phyloP scores from a whole-genome alignment of 1,140 invertebrate species.

The Tetramorium simillimum region DNA sequence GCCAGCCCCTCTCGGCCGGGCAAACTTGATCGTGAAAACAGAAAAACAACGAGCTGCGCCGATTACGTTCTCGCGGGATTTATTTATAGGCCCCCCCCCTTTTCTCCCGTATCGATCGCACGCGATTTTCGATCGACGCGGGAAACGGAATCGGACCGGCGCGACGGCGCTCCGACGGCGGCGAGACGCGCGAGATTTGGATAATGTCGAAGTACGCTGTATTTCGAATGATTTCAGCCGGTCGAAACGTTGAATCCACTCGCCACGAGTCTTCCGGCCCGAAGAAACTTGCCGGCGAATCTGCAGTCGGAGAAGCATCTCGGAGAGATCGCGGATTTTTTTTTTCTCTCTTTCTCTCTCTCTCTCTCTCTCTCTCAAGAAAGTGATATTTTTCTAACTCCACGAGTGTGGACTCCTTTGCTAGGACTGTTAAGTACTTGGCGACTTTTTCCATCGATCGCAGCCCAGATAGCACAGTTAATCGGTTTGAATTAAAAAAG shows the following conservation, averaged over 20 bases:
- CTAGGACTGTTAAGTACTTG: no score
- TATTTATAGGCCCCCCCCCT: slow-evolving; percentile 58
- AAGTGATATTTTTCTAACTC: no score
- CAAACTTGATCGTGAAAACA: slow-evolving; percentile 84
- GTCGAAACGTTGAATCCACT: neutral
- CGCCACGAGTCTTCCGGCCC: neutral
- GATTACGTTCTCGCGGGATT: slow-evolving; percentile 75
- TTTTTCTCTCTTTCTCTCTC: neutral
- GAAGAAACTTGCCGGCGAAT: neutral
- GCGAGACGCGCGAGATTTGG: neutral
- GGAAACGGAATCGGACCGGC: neutral
- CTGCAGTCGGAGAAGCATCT: neutral
- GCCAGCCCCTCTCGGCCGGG: slow-evolving; percentile 75
- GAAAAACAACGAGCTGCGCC: slow-evolving; percentile 76
- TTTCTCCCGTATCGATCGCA: neutral
- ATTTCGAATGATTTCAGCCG: neutral
- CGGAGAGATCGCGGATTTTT: neutral
- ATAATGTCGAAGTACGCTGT: neutral
- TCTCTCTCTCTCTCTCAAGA: neutral
- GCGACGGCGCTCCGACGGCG: no score
- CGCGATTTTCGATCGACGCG: slow-evolving; percentile 8
- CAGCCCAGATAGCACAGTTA: no score
- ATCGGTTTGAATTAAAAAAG: no score
- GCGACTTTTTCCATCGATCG: no score
- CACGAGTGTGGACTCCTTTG: no score